Evolutionary conservation across 1,140 invertebrate species (phyloP), one percentile per base, ranked within the genome.

Genomic region (Nylanderia fulva): DNA sequence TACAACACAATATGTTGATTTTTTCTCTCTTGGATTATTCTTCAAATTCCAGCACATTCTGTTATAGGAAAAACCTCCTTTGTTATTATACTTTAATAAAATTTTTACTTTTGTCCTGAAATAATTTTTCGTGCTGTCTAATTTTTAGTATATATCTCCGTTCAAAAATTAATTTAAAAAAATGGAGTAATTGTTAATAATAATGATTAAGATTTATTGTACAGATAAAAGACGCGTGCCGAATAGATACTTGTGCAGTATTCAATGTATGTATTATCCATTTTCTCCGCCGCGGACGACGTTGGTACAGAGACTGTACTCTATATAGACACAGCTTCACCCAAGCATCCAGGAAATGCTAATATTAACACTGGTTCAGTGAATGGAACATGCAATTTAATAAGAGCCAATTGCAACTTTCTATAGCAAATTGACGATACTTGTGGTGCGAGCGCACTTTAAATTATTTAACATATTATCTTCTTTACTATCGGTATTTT

Each of bases 331-430:
- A 76, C 58, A 76, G 72, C 29, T 84, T 64, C 45, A 84, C 33
- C 58, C 71, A 76, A 56, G 72, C 80, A 83, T 83, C 68, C 36
- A 63, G 52, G 71, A 64, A 84, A 76, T 76, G 80, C 80, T 84
- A 84, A 84, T 84, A 84, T 84, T 84, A 84, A 84, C 80, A 76
- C 58, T 84, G 56, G 80, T 76, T 84, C 45, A 39, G 13, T 56
- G 45, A 45, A 54, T 84, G 63, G 29, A 76, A 63, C 80, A 76
- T 63, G 80, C 71, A 63, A 84, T 84, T 84, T 84, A 84, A 84
- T 84, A 84, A 84, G 56, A 58, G 24, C 58, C 68, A 75, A 84
- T 84, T 75, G 71, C 60, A 75, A 84, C 42, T 82, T 82, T 45
- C 36, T 71, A 58, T 39, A 27, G 45, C 58, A 29, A 68, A 54